Conservation (phyloP, 1,140 invertebrate species). For the Eumaeus atala region DNA sequence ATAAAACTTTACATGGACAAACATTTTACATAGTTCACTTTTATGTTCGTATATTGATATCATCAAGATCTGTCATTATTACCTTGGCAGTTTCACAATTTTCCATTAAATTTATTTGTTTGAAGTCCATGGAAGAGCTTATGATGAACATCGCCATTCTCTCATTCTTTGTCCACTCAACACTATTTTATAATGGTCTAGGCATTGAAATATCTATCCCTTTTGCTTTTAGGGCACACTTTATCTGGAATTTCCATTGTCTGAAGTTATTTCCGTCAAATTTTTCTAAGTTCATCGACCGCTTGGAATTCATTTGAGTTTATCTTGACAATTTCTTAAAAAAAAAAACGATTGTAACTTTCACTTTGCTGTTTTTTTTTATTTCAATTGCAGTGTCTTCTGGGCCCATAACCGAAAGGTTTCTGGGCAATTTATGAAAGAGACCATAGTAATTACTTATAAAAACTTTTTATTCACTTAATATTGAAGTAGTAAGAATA, state of each 20-base stretch:
- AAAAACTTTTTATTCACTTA: too few relatives aligned
- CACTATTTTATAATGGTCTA: constrained; percentile 17
- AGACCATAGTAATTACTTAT: too few relatives aligned
- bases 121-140: constrained; percentile 23
- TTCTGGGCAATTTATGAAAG: too few relatives aligned
- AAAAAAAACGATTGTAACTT: too few relatives aligned
- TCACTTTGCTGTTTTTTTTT: too few relatives aligned
- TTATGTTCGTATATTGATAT: constrained; percentile 22
- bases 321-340: background rate
- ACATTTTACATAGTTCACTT: too few relatives aligned
- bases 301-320: constrained; percentile 16
- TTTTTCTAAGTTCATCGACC: constrained; percentile 28
- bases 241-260: constrained; percentile 34
- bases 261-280: constrained; percentile 35
- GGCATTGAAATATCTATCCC: background rate
- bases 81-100: constrained; percentile 32
- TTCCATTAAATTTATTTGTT: constrained; percentile 26
- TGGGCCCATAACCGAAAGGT: too few relatives aligned
- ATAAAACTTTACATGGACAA: too few relatives aligned
- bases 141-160: constrained; percentile 29
- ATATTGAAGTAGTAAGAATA: too few relatives aligned
- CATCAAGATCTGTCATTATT: constrained; percentile 41
- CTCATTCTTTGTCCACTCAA: constrained; percentile 25
- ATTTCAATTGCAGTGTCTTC: too few relatives aligned
- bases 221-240: too few relatives aligned